phyloP scores from a whole-genome alignment of 1,140 invertebrate species.

The Oncopeltus fasciatus region DNA sequence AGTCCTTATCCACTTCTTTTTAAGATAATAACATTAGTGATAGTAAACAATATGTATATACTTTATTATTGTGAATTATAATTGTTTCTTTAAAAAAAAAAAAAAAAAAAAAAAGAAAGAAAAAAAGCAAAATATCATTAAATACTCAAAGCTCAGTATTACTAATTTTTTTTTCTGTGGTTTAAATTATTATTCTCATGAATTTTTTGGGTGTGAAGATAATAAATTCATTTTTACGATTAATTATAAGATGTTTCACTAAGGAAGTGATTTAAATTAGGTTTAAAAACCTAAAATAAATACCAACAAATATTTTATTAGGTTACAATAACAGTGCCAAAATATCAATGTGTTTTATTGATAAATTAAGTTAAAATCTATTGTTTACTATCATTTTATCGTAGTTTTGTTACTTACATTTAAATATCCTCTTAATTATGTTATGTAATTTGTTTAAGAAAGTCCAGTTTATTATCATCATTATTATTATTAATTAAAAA shows the following conservation, averaged over 20 bases:
- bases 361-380: not conserved
- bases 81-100: not conserved
- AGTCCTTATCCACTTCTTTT: not conserved
- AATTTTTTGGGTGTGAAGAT: not conserved
- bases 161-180: no score
- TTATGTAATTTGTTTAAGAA: not conserved
- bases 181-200: not conserved
- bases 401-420: not conserved
- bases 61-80: not conserved
- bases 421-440: not conserved
- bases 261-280: not conserved
- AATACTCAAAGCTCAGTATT: constrained; percentile 1
- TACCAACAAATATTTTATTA: not conserved
- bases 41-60: constrained; percentile 9
- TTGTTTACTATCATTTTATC: not conserved
- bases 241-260: not conserved
- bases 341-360: not conserved
- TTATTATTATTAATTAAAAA: not conserved
- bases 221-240: not conserved
- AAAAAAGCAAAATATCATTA: no score
- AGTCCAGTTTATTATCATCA: not conserved
- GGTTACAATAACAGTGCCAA: not conserved
- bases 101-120: not conserved
- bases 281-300: not conserved
- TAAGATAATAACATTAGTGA: not conserved